Evolutionary conservation across 2,888 invertebrate genomes (phyloP), one percentile per base, ranked within the genome.

Genomic region (Caenorhabditis auriculariae): DNA sequence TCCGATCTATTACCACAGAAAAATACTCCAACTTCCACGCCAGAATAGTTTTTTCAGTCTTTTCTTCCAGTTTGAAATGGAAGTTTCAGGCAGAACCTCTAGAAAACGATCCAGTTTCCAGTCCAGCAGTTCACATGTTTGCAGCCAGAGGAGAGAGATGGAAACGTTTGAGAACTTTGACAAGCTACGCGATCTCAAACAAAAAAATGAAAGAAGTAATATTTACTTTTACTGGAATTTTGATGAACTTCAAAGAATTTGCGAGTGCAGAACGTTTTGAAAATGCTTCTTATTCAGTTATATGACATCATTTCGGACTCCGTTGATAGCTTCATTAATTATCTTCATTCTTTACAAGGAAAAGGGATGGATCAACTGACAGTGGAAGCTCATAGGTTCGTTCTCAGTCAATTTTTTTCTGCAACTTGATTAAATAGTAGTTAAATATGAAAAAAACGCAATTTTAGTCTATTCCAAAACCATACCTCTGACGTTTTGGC

Each of bases 101-200:
- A 7, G 64, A 64, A 27, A 32, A 37, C 12, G 56, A 64, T 53
- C 49, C 51, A 6, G 24, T 39, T 3, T 26, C 41, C n/a, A 47
- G 50, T 29, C 17, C 45, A 9, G 32, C 43, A 17, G 59, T 72
- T n/a, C 74, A 83, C 70, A 81, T 84, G 78, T 82, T 84, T 62
- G 80, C 80, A 75, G 83, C 57, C 3, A 73, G 82, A 2, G 84
- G 84, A 23, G 81, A 83, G 43, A 75, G 84, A 28, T 86, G 86
- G 86, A 85, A 85, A 71, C 76, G 85, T 19, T 82, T 85, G 23
- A 75, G 86, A 19, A 79, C 82, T 24, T 76, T 84, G 9, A 81
- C 84, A n/a, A 83, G 84, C 38, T 56, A 50, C 41, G 65, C 66
- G 19, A 38, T 73, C 4, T 66, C 66, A 4, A 54, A 57, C n/a